Evolutionary conservation across 2,797 vertebrate species (phyloP).

Genomic region (Schizothorax lantsangensis): DNA sequence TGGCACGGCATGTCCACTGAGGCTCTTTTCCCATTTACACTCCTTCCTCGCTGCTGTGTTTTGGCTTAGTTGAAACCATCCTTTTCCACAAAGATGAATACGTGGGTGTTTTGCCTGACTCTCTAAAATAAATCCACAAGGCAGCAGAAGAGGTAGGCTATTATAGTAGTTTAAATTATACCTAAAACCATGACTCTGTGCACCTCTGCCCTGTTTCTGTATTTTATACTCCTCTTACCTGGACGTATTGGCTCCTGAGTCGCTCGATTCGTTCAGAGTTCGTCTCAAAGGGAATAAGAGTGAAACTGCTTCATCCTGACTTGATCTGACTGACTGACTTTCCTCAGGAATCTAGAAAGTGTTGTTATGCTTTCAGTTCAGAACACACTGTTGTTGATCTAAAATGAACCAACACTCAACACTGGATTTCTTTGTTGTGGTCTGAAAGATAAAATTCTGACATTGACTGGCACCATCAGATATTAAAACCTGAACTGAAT

Average conservation of each 20-base stretch:
- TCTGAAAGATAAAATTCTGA: no score
- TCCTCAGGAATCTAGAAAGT: background rate
- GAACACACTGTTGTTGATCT: background rate
- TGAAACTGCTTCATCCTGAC: background rate
- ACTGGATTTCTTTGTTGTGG: background rate
- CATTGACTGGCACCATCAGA: background rate
- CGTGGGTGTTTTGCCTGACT: background rate
- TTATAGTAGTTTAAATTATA: background rate
- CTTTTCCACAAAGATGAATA: background rate
- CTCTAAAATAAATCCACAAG: background rate
- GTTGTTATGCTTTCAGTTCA: background rate
- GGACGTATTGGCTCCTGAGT: background rate
- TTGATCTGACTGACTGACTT: background rate
- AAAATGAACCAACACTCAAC: background rate
- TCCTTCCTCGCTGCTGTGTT: background rate
- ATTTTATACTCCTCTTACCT: background rate
- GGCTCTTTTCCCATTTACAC: background rate
- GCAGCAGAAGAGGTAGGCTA: background rate
- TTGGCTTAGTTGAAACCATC: conserved; percentile 11
- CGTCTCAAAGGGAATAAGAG: background rate
- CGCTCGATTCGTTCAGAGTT: background rate
- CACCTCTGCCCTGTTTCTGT: background rate
- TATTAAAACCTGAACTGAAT: background rate
- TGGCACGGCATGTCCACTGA: background rate
- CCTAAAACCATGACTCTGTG: background rate